These are phyloP conservation scores for Seira sanloemensis DNA, from an alignment of 2,888 invertebrate genomes.

Conservation along the genomic window DNA sequence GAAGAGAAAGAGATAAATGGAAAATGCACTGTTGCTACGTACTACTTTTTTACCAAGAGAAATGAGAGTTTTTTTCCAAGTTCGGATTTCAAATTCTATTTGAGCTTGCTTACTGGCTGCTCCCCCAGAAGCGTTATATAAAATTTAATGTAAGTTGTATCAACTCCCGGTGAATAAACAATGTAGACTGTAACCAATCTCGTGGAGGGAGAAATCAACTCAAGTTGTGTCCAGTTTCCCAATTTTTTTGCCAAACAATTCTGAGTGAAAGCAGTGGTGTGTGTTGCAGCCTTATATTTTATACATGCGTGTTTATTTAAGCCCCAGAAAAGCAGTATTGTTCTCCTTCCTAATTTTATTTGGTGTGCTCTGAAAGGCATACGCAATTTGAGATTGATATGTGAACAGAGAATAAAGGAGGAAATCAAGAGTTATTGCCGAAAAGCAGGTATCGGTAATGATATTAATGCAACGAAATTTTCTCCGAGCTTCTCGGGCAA, in stretches of 20 bases:
- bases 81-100: conserved; percentile 34
- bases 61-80: conserved; percentile 28
- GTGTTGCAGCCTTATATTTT: background rate
- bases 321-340: background rate
- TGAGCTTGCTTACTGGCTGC: no score
- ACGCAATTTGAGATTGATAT: background rate
- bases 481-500: background rate
- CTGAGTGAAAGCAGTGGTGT: no score
- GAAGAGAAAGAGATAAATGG: conserved; percentile 11
- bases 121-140: conserved; percentile 13
- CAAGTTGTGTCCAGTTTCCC: background rate
- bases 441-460: conserved; percentile 32
- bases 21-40: conserved; percentile 2
- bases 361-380: background rate
- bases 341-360: background rate
- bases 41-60: background rate
- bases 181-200: background rate
- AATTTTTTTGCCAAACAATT: background rate
- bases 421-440: conserved; percentile 54
- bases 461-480: conserved; percentile 26
- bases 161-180: conserved; percentile 47
- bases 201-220: background rate
- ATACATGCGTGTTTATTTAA: background rate
- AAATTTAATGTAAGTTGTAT: conserved; percentile 30
- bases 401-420: conserved; percentile 23